These are phyloP conservation scores for Oedothorax gibbosus DNA, from an alignment of 1,140 invertebrate species.

Conservation along the genomic window DNA sequence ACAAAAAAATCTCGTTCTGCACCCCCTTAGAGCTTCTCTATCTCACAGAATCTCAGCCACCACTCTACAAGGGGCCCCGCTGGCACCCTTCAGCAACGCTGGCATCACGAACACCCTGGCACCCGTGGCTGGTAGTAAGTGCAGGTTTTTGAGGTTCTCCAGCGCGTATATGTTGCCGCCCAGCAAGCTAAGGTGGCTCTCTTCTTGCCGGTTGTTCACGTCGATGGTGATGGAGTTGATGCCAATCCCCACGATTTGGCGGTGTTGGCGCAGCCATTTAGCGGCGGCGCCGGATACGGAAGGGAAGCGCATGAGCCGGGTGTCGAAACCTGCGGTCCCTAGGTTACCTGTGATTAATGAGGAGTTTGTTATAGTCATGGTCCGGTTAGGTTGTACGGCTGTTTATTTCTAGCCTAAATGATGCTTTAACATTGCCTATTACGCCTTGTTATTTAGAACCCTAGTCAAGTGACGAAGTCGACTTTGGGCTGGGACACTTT, in stretches of 20 bases:
- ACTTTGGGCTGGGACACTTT: too few species aligned
- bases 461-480: too few species aligned
- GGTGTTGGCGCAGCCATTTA: slow-evolving; percentile 72
- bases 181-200: slow-evolving; percentile 24
- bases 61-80: slow-evolving; percentile 60
- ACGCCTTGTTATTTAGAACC: too few species aligned
- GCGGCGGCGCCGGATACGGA: slow-evolving; percentile 73
- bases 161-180: slow-evolving; percentile 53
- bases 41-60: slow-evolving; percentile 16
- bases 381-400: too few species aligned
- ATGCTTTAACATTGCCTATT: too few species aligned
- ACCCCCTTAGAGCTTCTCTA: not conserved
- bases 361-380: too few species aligned
- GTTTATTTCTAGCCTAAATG: too few species aligned
- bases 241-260: slow-evolving; percentile 74
- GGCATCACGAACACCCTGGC: slow-evolving; percentile 59
- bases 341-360: slow-evolving; percentile 69
- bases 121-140: slow-evolving; percentile 50
- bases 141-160: slow-evolving; percentile 60
- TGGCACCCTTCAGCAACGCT: slow-evolving; percentile 61
- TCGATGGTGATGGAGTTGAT: slow-evolving; percentile 75
- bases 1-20: too few species aligned
- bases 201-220: slow-evolving; percentile 44
- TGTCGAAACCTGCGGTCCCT: not conserved
- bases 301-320: slow-evolving; percentile 63